These are phyloP conservation scores for Caradrina clavipalpis DNA, from an alignment of 2,888 invertebrate species.

Conservation along the genomic window DNA sequence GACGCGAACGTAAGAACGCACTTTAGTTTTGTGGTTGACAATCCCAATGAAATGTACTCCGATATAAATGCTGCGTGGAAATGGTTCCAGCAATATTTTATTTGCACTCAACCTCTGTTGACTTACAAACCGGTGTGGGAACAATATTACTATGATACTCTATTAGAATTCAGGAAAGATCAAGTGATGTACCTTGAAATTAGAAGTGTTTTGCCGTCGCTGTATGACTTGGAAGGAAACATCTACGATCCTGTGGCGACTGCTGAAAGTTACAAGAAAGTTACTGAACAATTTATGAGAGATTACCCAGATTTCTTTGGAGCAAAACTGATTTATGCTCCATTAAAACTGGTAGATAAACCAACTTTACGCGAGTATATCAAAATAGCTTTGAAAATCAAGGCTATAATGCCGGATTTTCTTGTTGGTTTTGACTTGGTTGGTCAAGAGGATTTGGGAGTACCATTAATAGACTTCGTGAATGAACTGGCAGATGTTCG, in stretches of 20 bases:
- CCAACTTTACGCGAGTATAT: slow-evolving; percentile 87
- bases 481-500: slow-evolving; percentile 87
- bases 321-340: slow-evolving; percentile 93
- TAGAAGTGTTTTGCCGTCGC: slow-evolving; percentile 91
- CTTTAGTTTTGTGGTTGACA: slow-evolving; percentile 90
- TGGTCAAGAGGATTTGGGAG: slow-evolving; percentile 94
- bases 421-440: slow-evolving; percentile 96
- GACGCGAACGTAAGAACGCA: slow-evolving; percentile 88
- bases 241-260: slow-evolving; percentile 88
- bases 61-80: slow-evolving; percentile 92
- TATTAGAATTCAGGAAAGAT: slow-evolving; percentile 92
- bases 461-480: slow-evolving; percentile 91
- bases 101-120: slow-evolving; percentile 87
- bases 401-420: slow-evolving; percentile 91
- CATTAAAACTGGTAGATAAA: slow-evolving; percentile 86
- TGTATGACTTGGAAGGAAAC: slow-evolving; percentile 93
- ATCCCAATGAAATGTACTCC: slow-evolving; percentile 84
- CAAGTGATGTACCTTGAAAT: slow-evolving; percentile 94
- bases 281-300: slow-evolving; percentile 89
- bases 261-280: slow-evolving; percentile 89
- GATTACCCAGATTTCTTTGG: slow-evolving; percentile 93
- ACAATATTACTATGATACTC: slow-evolving; percentile 92
- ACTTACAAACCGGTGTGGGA: slow-evolving; percentile 92
- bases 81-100: slow-evolving; percentile 90
- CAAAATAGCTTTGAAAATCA: slow-evolving; percentile 80